Evolutionary conservation across 2,113 vertebrate species (phyloP), one percentile per base, ranked within the genome.

Genomic region (Suricata suricatta): DNA sequence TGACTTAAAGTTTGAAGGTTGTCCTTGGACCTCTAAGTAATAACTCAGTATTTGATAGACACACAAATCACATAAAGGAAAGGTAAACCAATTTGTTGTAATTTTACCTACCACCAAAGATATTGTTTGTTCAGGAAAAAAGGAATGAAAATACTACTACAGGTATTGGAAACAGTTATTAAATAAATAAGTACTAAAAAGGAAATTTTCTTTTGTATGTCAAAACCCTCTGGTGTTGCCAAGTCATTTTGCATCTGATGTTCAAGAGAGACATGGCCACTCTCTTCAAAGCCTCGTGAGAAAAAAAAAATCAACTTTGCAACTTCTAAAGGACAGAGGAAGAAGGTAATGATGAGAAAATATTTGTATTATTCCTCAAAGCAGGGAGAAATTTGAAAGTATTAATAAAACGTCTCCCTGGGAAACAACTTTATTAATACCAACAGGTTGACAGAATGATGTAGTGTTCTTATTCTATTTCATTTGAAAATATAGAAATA

Each of bases 321-420:
- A 31, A 84, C 63, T 95, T 95, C 89, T 97, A 85, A 98, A 87
- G 47, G 95, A 96, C n/a, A 85, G 64, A 97, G 95, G 83, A 54
- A 96, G 52, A 63, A 94, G 38, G 64, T 95, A 98, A 98, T 98
- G 97, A 97, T 98, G 91, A 98, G 68, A 95, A 97, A 96, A 97
- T 97, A 98, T 97, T 98, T 98, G 50, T 97, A 90, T 96, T 98
- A 88, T 79, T 98, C 50, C 64, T 97, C 82, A 98, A 98, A 98
- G 98, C 94, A 98, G 98, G 98, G 93, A 44, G 12, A 97, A 98
- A 98, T 97, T 86, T 97, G 35, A 97, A 98, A 98, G 35, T 93
- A 97, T 96, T 98, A 98, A 94, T 98, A 93, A 98, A 96, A 95
- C 92, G 16, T 85, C 69, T 97, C 85, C 54, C 66, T 97, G 83